Base-by-base conservation (phyloP, 2,888 invertebrate genomes). In the Fragum whitleyi region DNA sequence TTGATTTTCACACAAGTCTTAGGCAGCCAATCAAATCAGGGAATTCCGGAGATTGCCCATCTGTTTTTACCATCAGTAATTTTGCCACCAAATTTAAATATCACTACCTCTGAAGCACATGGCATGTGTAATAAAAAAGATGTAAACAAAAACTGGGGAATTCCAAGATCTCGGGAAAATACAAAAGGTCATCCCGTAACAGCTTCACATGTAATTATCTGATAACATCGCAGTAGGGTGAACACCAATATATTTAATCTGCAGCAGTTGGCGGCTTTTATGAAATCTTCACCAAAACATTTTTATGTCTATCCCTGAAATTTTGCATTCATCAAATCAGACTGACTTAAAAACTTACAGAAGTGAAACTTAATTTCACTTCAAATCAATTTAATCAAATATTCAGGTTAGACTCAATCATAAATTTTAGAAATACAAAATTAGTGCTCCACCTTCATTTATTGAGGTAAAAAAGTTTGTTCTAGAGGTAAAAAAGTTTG, bases 61-160 rank as follows among this genome's bases (percentile, higher is more conserved):
- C 88, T 89, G 87, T 82, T 83, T 77, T 53, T 80, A 74, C 76
- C 85, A 80, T 79, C 79, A 77, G 74, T 79, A 79, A 87, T 85
- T 88, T 87, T 90, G 89, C 89, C 89, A 86, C 90, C 90, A 90
- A 90, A 90, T 90, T 90, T 87, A 90, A 90, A 90, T 83, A 86
- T 86, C 88, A 75, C 72, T 65, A 72, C 72, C 78, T 39, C 62
- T 47, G 23, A 36, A 74, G 65, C 79, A 79, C 79, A 79, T 79
- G 79, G 79, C 53, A 51, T 32, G 69, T 36, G 32, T 26, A 42
- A 67, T 70, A 16, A 65, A 67, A 23, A 79, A 67, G 39, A 74
- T 78, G 78, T 78, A 75, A 79, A 74, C 72, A 75, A 72, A 79
- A 26, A 32, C 28, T 29, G 75, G 75, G 79, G 72, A 75, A 72